These are phyloP conservation scores for Pterophyllum scalare DNA, from an alignment of 2,113 vertebrate species.

Conservation along the genomic window DNA sequence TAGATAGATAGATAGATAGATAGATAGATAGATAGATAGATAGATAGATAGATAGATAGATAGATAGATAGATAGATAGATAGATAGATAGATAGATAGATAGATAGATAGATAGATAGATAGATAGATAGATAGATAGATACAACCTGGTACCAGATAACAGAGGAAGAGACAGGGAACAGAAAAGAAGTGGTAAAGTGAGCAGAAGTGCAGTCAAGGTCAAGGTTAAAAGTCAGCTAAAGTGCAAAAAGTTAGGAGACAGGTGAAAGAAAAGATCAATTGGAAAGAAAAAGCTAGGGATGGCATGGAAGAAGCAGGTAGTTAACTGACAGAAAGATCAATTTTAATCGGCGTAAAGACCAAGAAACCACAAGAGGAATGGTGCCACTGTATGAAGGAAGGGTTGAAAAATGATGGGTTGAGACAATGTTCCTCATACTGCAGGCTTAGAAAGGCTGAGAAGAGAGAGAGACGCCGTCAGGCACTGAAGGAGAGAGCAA, in stretches of 20 bases:
- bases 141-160: background rate
- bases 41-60: too few species aligned
- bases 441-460: conserved; percentile 58
- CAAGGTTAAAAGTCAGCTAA: conserved; percentile 31
- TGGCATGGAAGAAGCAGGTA: conserved; percentile 15
- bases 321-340: background rate
- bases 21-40: too few species aligned
- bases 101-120: too few species aligned
- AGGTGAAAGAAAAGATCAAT: conserved; percentile 36
- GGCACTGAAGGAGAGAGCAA: conserved; percentile 77
- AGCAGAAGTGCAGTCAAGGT: background rate
- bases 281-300: conserved; percentile 8
- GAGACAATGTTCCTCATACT: conserved; percentile 50
- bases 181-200: conserved; percentile 16
- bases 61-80: too few species aligned
- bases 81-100: too few species aligned
- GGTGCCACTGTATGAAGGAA: conserved; percentile 7
- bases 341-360: conserved; percentile 4
- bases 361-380: conserved; percentile 7
- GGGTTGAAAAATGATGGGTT: conserved; percentile 50
- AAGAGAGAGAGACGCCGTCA: conserved; percentile 64
- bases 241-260: conserved; percentile 16
- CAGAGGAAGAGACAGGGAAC: background rate
- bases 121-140: too few species aligned
- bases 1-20: too few species aligned